Evolutionary conservation across 2,797 vertebrate species (phyloP).

Genomic region (Gymnothorax javanicus): DNA sequence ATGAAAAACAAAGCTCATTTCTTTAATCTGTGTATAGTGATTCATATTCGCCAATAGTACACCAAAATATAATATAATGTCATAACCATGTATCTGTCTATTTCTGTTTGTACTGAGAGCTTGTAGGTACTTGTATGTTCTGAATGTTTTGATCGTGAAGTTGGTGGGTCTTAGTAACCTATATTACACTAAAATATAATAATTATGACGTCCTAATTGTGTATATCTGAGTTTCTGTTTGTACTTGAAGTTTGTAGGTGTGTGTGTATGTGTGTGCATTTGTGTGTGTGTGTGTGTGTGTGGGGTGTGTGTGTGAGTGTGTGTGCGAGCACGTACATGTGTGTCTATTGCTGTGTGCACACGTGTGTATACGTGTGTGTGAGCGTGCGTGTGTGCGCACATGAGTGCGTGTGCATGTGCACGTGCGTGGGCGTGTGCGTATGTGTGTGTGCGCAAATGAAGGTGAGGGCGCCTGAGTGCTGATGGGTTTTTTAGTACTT

Average conservation of each 20-base stretch:
- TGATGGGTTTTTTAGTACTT: not conserved
- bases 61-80: too few relatives aligned
- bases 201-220: too few relatives aligned
- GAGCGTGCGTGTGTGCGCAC: too few relatives aligned
- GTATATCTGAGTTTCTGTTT: not conserved
- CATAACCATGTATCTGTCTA: not conserved
- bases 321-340: too few relatives aligned
- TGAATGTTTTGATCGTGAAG: too few relatives aligned
- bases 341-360: not conserved
- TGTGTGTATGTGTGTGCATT: not conserved
- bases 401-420: too few relatives aligned
- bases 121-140: not conserved
- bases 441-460: not conserved
- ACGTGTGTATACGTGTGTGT: not conserved
- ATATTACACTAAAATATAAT: too few relatives aligned
- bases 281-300: not conserved
- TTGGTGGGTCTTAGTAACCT: too few relatives aligned
- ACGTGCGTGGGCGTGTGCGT: too few relatives aligned
- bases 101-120: not conserved
- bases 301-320: too few relatives aligned
- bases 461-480: not conserved
- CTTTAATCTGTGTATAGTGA: not conserved
- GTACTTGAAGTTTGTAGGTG: not conserved
- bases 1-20: not conserved
- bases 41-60: too few relatives aligned